Conservation (phyloP, 2,797 vertebrate species). For the Cynodonichthys magdalenae region DNA sequence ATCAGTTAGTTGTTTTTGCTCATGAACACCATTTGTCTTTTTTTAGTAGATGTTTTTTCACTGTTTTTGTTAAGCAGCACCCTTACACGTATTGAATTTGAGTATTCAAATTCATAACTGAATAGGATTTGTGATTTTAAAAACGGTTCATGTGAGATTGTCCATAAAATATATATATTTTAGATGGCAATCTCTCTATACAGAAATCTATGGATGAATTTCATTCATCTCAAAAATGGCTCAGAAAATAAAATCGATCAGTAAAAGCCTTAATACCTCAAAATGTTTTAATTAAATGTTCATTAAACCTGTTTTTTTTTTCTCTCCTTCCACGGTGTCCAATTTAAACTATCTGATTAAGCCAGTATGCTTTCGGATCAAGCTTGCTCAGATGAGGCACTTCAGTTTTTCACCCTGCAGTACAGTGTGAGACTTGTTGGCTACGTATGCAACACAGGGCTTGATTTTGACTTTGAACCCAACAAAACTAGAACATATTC, state of each 20-base stretch:
- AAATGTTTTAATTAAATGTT: slow-evolving; percentile 35
- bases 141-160: slow-evolving; percentile 65
- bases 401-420: slow-evolving; percentile 77
- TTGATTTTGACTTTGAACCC: slow-evolving; percentile 57
- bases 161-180: slow-evolving; percentile 54
- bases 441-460: slow-evolving; percentile 63
- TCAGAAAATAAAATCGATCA: slow-evolving; percentile 36
- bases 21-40: slow-evolving; percentile 16
- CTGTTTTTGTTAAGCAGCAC: slow-evolving; percentile 11
- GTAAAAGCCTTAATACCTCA: slow-evolving; percentile 27
- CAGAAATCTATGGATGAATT: slow-evolving; percentile 38
- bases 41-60: slow-evolving; percentile 1
- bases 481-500: slow-evolving; percentile 53
- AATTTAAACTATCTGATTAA: slow-evolving; percentile 61
- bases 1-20: slow-evolving; percentile 31
- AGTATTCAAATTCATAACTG: slow-evolving; percentile 1
- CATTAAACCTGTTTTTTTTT: slow-evolving; percentile 33
- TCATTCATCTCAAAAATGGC: slow-evolving; percentile 33
- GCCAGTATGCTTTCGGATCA: slow-evolving; percentile 56
- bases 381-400: slow-evolving; percentile 81
- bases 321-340: slow-evolving; percentile 42
- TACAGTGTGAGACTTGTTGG: slow-evolving; percentile 71
- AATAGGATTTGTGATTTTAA: slow-evolving; percentile 21
- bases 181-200: slow-evolving; percentile 46
- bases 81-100: slow-evolving; percentile 2